Conservation (phyloP, 2,797 vertebrate genomes). For the Helicolenus hilgendorfi region DNA sequence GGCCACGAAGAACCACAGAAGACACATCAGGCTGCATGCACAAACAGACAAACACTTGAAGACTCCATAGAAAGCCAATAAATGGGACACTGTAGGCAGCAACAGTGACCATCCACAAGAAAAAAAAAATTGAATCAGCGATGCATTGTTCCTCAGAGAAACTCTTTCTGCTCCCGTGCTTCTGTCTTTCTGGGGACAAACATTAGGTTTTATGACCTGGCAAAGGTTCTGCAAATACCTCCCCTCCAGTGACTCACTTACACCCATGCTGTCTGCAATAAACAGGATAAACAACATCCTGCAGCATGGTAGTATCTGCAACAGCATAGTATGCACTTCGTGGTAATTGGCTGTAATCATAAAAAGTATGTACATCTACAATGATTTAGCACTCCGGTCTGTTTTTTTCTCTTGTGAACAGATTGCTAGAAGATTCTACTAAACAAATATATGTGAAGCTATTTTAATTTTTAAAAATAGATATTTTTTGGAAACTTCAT, state of each 20-base stretch:
- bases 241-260: slow-evolving; percentile 71
- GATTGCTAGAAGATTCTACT: not conserved
- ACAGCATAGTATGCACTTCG: slow-evolving; percentile 9
- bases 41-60: slow-evolving; percentile 35
- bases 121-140: slow-evolving; percentile 57
- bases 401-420: not conserved
- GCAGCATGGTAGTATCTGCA: slow-evolving; percentile 32
- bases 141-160: slow-evolving; percentile 65
- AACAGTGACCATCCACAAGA: slow-evolving; percentile 51
- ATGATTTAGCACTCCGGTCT: not conserved
- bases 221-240: slow-evolving; percentile 67
- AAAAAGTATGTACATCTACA: slow-evolving; percentile 14
- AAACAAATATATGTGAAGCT: not conserved
- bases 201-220: slow-evolving; percentile 72
- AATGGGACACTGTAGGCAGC: slow-evolving; percentile 55
- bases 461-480: not conserved
- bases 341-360: slow-evolving; percentile 28
- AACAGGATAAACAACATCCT: slow-evolving; percentile 61
- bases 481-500: not conserved
- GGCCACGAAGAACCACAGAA: slow-evolving; percentile 19
- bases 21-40: slow-evolving; percentile 14
- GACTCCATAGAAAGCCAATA: slow-evolving; percentile 44
- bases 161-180: slow-evolving; percentile 53
- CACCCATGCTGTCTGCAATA: slow-evolving; percentile 64
- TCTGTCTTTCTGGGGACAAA: slow-evolving; percentile 69